Conservation (phyloP, 1,140 invertebrate genomes). For the Prorops nasuta region DNA sequence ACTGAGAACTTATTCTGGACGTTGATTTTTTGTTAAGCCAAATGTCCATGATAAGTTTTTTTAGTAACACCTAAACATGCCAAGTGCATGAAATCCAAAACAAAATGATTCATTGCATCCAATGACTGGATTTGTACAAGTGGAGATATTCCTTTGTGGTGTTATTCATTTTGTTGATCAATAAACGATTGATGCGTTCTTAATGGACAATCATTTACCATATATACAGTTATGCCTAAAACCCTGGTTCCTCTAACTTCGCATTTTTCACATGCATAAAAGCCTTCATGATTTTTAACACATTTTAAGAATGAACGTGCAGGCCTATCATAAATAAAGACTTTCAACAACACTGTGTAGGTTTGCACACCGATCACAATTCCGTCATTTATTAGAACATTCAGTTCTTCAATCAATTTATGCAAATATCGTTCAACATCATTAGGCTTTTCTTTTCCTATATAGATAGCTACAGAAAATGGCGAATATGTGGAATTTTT, state of each 20-base stretch:
- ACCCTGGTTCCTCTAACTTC: slow-evolving; percentile 3
- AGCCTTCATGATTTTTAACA: slow-evolving; percentile 12
- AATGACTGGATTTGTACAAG: not conserved
- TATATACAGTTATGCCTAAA: slow-evolving; percentile 6
- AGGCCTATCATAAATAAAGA: slow-evolving; percentile 15
- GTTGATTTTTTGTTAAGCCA: not conserved
- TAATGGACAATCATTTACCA: not conserved
- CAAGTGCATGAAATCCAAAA: not conserved
- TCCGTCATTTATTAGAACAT: slow-evolving; percentile 1
- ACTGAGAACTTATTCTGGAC: not conserved
- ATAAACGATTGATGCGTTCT: slow-evolving; percentile 11
- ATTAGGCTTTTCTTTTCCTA: no score
- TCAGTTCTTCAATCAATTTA: slow-evolving; percentile 7
- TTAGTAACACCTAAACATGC: not conserved
- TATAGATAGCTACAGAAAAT: no score
- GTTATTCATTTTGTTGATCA: slow-evolving; percentile 1
- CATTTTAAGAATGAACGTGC: slow-evolving; percentile 11
- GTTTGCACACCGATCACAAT: not conserved
- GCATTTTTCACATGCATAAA: slow-evolving; percentile 11
- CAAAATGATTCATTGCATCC: not conserved
- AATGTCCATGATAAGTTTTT: not conserved
- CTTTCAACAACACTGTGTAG: not conserved
- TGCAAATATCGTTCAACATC: no score
- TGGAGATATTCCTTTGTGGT: slow-evolving; percentile 10
- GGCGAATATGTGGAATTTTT: no score